Conservation (phyloP, 1,140 invertebrate species). For the Anoplolepis gracilipes region DNA sequence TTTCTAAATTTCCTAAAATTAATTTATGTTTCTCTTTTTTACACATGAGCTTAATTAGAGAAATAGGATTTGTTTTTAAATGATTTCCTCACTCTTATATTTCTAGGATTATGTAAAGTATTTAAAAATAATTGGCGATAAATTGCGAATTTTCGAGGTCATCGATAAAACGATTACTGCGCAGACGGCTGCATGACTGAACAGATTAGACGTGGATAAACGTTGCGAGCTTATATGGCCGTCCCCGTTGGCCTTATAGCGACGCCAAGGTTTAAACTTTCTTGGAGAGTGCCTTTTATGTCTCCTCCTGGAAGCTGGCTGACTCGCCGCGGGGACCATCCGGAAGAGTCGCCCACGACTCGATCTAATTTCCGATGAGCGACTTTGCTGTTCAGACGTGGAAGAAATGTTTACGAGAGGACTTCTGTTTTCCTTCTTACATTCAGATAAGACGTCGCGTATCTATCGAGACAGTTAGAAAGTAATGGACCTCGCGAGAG, state of each 20-base stretch:
- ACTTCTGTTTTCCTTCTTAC: conserved; percentile 78
- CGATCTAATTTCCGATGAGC: conserved; percentile 64
- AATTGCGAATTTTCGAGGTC: conserved; percentile 38
- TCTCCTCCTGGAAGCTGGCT: conserved; percentile 25
- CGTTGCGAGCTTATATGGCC: conserved; percentile 7
- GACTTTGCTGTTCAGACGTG: conserved; percentile 38
- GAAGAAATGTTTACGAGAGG: conserved; percentile 50
- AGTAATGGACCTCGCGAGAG: conserved; percentile 67
- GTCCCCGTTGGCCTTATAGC: conserved; percentile 31
- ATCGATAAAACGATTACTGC: conserved; percentile 15
- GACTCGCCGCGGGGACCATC: background rate
- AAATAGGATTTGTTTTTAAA: background rate
- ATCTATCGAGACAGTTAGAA: conserved; percentile 79
- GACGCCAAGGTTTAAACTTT: conserved; percentile 34
- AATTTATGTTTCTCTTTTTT: background rate
- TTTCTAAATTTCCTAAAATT: conserved; percentile 15
- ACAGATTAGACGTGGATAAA: conserved; percentile 45
- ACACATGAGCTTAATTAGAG: background rate
- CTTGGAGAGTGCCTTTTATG: conserved; percentile 41
- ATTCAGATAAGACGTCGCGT: conserved; percentile 80
- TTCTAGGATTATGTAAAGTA: background rate
- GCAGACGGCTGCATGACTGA: conserved; percentile 37
- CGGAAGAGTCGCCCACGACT: conserved; percentile 15
- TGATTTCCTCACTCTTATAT: background rate
- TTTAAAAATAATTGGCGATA: conserved; percentile 18